These are phyloP conservation scores for Lasioglossum lativentre DNA, from an alignment of 2,888 invertebrate genomes.

Conservation along the genomic window DNA sequence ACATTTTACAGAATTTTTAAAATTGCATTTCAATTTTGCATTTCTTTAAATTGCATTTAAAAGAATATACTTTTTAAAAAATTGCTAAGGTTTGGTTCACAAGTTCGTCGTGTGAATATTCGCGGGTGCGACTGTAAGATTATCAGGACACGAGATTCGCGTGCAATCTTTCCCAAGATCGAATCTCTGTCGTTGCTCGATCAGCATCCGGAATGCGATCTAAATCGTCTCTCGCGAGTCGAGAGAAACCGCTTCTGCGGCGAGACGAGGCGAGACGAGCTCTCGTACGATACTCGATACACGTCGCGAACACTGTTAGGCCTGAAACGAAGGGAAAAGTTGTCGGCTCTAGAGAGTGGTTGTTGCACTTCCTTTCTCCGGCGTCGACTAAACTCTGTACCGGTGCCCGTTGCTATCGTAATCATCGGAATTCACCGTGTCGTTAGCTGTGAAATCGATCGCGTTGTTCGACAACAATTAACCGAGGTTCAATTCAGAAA, in stretches of 20 bases:
- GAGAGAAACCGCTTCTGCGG: slow-evolving; percentile 62
- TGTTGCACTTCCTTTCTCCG: slow-evolving; percentile 67
- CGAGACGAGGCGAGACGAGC: neutral
- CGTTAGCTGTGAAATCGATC: slow-evolving; percentile 20
- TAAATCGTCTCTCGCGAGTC: slow-evolving; percentile 19
- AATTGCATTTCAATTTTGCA: too few species aligned
- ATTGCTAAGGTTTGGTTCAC: neutral
- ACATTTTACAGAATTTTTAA: neutral
- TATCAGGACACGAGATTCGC: neutral
- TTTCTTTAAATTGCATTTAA: too few species aligned
- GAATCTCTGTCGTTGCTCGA: neutral
- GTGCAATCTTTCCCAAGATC: neutral
- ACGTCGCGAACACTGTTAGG: slow-evolving; percentile 53
- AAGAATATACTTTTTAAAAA: too few species aligned
- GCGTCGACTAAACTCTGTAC: slow-evolving; percentile 23
- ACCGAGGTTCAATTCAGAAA: neutral
- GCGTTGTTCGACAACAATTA: neutral
- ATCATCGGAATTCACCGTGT: slow-evolving; percentile 41
- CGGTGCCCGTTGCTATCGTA: slow-evolving; percentile 38
- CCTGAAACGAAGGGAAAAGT: slow-evolving; percentile 76
- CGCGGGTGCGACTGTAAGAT: neutral
- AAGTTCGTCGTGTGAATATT: neutral
- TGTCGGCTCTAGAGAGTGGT: slow-evolving; percentile 68
- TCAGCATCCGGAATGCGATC: slow-evolving; percentile 22
- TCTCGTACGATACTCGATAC: slow-evolving; percentile 21